Base-by-base conservation (phyloP, 1,140 invertebrate genomes). In the Lordiphosa clarofinis region DNA sequence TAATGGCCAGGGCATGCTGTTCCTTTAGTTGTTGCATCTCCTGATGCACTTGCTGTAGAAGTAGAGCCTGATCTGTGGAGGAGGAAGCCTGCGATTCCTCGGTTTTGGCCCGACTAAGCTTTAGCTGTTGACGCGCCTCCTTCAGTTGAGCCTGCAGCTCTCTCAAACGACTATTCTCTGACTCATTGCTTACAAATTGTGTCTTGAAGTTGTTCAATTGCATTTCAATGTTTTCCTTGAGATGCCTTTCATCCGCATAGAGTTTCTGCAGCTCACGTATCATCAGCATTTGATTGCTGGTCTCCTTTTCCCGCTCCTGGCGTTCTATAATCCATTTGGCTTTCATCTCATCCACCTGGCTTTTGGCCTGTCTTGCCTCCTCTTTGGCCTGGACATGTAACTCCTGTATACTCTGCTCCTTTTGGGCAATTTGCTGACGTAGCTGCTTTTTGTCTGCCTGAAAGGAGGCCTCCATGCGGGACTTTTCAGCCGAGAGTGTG, bases 401-500 rank as follows among this genome's bases (percentile, higher is more conserved):
- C 49, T 92, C 91, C 60, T 91, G 91, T 10, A 95, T 89, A 56
- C 88, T 87, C 78, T 91, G 92, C 60, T 95, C 94, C 82, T 92
- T 92, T 91, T 94, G 84, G 8, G 93, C 92, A 64, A 94, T 92
- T 75, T 95, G 94, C 59, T 89, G 90, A 57, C 94, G 91, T 39
- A 96, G 86, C 76, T 93, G 90, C 60, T 93, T 95, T 70, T 94
- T 95, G 75, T 96, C 95, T 19, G 92, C 91, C 73, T 95, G 93
- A 90, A 95, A 96, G 42, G 92, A 93, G 36, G 94, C 93, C 90
- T 96, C 95, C 92, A 96, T 94, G 56, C 93, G 92, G 8, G 94
- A 93, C 86, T 96, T 96, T 87, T 96, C 95, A 10, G 93, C 92
- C 5, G 94, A 94, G 10, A 97, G 89, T n/a, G 94, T 95, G 1